Percentiles rank a stretch among this genome's conserved stretches.
These are phyloP conservation scores for Grapholita molesta DNA, from an alignment of 1,140 invertebrate species.

Conservation along the genomic window DNA sequence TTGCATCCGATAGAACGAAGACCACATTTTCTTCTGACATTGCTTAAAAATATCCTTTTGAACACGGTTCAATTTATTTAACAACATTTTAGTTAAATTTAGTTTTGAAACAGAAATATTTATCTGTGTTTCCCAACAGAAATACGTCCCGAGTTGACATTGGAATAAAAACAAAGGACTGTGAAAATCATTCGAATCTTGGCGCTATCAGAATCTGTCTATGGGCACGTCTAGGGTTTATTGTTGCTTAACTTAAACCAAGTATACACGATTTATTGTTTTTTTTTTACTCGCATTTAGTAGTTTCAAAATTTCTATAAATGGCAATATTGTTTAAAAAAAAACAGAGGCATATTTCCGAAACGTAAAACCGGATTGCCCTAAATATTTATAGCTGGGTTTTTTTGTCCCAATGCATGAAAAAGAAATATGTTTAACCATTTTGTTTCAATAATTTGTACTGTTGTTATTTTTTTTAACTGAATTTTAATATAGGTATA, in stretches of 20 bases:
- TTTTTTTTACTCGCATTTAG: background rate
- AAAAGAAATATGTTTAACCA: too few species aligned
- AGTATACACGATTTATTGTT: background rate
- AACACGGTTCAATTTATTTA: constrained; percentile 29
- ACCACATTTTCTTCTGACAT: constrained; percentile 18
- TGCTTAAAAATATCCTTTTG: constrained; percentile 19
- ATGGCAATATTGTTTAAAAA: constrained; percentile 19
- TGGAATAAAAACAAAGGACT: constrained; percentile 25
- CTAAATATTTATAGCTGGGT: too few species aligned
- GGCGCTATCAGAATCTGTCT: constrained; percentile 16
- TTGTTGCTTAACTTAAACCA: background rate
- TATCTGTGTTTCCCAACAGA: background rate
- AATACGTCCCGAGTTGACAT: background rate
- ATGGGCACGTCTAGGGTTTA: background rate
- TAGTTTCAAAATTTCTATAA: constrained; percentile 1
- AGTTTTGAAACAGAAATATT: constrained; percentile 1
- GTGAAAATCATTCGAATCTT: constrained; percentile 26
- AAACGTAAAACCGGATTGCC: background rate
- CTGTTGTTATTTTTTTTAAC: too few species aligned
- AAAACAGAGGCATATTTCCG: background rate
- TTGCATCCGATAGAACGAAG: constrained; percentile 13
- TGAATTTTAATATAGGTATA: too few species aligned
- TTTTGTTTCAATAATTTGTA: too few species aligned
- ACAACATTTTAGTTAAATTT: constrained; percentile 27
- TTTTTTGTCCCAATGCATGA: too few species aligned